Evolutionary conservation across 2,113 vertebrate genomes (phyloP), one percentile per base, ranked within the genome.

Genomic region (Elephas maximus): DNA sequence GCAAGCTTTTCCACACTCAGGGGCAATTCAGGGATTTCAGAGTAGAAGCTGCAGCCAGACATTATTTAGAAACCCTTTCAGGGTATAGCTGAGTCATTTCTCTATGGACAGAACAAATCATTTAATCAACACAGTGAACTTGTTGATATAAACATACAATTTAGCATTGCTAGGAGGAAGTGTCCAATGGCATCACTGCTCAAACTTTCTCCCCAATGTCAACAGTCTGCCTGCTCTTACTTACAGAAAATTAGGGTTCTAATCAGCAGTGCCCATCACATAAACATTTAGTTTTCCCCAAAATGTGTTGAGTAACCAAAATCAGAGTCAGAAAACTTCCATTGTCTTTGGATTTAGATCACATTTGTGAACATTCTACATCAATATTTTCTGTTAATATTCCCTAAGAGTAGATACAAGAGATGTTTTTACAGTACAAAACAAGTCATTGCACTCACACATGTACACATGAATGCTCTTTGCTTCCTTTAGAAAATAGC

Each of bases 281-380:
- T 26, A 62, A 73, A 89, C 14, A 65, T 12, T 2, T 93, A 17
- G 6, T 33, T 62, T 73, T 83, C 48, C 73, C n/a, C 8, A 21
- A 57, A 57, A 80, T 8, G 41, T 44, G 17, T 6, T 62, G 60
- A 91, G 65, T 76, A 53, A 67, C 37, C 63, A 78, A 73, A 84
- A 44, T 21, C 41, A 87, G 7, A 71, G 8, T 63, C 45, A 94
- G 88, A 96, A 95, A 71, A 81, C 5, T 4, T 80, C 18, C 26
- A 28, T 51, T 37, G 28, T 33, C 48, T 73, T 82, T 81, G 82
- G 76, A 62, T 51, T 60, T 51, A 37, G 8, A 37, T 60, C 21
- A 28, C 45, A 67, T 63, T 28, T 51, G 24, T 41, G 45, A 92
- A 48, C 9, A 57, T 51, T 77, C 23, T 53, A 8, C 48, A 41